A percentile compares a stretch with the other conserved stretches of the same genome.
Evolutionary conservation across 1,140 invertebrate species (phyloP).

Genomic region (Caenorhabditis brenneri): DNA sequence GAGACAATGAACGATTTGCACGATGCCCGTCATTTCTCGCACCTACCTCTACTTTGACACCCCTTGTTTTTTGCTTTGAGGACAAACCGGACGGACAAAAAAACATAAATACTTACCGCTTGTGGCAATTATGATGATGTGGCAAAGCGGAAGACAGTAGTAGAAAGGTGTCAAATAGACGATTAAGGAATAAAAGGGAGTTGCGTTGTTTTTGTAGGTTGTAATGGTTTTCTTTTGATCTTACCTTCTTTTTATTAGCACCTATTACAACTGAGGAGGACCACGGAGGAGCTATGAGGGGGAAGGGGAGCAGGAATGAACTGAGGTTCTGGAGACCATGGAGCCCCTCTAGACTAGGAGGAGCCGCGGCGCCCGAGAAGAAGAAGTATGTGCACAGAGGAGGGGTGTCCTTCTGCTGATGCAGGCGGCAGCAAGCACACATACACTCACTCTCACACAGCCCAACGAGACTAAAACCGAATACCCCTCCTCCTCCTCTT

Average conservation of each 20-base stretch:
- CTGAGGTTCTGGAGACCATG: too few relatives aligned
- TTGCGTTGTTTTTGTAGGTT: not conserved
- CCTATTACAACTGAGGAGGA: not conserved
- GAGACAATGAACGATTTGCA: constrained; percentile 16
- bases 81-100: not conserved
- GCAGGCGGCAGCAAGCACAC: too few relatives aligned
- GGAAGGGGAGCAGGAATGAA: too few relatives aligned
- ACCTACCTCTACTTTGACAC: constrained; percentile 39
- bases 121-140: too few relatives aligned
- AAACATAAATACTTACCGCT: not conserved
- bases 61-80: not conserved
- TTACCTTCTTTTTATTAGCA: not conserved
- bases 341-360: too few relatives aligned
- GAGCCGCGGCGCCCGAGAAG: not conserved
- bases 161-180: constrained; percentile 21
- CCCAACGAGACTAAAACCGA: constrained; percentile 32
- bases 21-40: constrained; percentile 2
- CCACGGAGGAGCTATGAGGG: too few relatives aligned
- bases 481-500: not conserved
- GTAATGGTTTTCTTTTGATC: not conserved
- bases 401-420: constrained; percentile 28
- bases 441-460: constrained; percentile 11
- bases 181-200: constrained; percentile 20
- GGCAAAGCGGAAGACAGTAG: not conserved
- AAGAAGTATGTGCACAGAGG: not conserved